Conservation (phyloP, 1,140 invertebrate genomes). For the Magallana gigas region DNA sequence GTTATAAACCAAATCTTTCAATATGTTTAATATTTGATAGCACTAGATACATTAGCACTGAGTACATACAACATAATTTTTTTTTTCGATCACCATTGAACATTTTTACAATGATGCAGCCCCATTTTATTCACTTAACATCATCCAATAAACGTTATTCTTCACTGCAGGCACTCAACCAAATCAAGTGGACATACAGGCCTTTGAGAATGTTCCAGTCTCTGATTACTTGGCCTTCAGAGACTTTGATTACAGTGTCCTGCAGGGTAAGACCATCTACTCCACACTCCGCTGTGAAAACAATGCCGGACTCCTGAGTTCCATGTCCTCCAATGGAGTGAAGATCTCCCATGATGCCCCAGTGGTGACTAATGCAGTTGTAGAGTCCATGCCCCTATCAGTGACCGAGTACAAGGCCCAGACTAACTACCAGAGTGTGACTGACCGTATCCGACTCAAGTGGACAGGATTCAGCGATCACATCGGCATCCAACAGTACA, state of each 20-base stretch:
- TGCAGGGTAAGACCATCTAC: slow-evolving; percentile 41
- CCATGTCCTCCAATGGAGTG: slow-evolving; percentile 54
- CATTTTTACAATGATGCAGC: too few relatives aligned
- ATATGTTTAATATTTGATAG: too few relatives aligned
- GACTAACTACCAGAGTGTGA: slow-evolving; percentile 46
- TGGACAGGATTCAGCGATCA: slow-evolving; percentile 39
- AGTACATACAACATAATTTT: too few relatives aligned
- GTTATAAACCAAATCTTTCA: too few relatives aligned
- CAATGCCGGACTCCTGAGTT: slow-evolving; percentile 55
- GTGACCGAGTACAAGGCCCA: slow-evolving; percentile 36
- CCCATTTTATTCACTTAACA: too few relatives aligned
- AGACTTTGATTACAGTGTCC: not conserved
- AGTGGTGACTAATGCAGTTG: not conserved
- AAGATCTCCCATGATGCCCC: slow-evolving; percentile 34
- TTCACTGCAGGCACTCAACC: slow-evolving; percentile 34
- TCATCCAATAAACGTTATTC: too few relatives aligned
- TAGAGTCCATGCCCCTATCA: slow-evolving; percentile 28
- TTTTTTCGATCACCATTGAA: too few relatives aligned
- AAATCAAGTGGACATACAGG: slow-evolving; percentile 11
- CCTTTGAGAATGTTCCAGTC: slow-evolving; percentile 2
- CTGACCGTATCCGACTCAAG: not conserved
- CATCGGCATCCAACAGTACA: slow-evolving; percentile 12
- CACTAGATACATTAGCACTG: too few relatives aligned
- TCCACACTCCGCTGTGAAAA: slow-evolving; percentile 57
- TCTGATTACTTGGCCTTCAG: not conserved